phyloP scores from a whole-genome alignment of 2,888 invertebrate species.

The Drosophila pegasa region DNA sequence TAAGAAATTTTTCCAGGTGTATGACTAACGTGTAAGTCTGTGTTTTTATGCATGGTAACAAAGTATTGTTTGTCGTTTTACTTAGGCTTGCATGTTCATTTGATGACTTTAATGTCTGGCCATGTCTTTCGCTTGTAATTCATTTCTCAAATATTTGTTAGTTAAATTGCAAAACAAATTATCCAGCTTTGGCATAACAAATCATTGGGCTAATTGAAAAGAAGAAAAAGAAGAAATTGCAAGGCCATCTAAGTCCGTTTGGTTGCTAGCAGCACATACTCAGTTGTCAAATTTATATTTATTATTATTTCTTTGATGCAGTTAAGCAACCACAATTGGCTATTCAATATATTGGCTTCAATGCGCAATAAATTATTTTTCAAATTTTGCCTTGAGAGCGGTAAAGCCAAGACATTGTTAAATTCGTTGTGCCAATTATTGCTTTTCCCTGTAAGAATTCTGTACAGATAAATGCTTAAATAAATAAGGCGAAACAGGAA shows the following conservation, averaged over 20 bases:
- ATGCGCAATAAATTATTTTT: slow-evolving; percentile 1
- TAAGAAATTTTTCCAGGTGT: background rate
- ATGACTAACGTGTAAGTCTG: background rate
- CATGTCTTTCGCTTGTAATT: slow-evolving; percentile 24
- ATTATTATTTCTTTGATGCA: slow-evolving; percentile 10
- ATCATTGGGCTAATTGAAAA: slow-evolving; percentile 34
- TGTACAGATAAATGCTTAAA: too few species aligned
- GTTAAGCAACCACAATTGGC: background rate
- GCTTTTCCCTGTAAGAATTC: too few species aligned
- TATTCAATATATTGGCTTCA: background rate
- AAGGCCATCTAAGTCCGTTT: too few species aligned
- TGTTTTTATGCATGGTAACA: background rate
- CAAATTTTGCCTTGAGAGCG: background rate
- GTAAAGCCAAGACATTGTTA: background rate
- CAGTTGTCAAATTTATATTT: slow-evolving; percentile 7
- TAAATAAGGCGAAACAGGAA: background rate
- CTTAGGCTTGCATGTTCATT: slow-evolving; percentile 17
- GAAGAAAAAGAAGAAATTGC: background rate
- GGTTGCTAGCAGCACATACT: background rate
- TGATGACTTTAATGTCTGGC: slow-evolving; percentile 23
- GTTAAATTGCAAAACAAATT: slow-evolving; percentile 43
- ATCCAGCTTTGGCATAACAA: slow-evolving; percentile 6
- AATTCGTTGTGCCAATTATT: background rate
- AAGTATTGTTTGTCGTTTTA: slow-evolving; percentile 20
- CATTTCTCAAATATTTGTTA: slow-evolving; percentile 37